A percentile compares a stretch with the other conserved stretches of the same genome.
Evolutionary conservation across 2,113 vertebrate species (phyloP).

Genomic region (Erythrocercus mccallii): DNA sequence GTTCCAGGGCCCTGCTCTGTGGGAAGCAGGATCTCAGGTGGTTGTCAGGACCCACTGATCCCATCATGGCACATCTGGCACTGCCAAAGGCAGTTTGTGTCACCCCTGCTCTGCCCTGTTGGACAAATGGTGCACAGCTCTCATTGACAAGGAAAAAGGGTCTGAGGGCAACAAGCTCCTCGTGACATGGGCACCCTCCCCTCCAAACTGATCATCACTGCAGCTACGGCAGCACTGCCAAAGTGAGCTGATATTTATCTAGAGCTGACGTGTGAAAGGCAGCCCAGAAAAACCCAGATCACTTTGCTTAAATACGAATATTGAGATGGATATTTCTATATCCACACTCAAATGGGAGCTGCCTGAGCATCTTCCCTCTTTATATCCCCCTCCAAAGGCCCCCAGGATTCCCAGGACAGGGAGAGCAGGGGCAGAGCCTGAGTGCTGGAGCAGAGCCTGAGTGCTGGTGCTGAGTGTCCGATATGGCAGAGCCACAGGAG

Average conservation of each 20-base stretch:
- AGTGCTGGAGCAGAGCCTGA: no score
- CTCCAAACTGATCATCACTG: no score
- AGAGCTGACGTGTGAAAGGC: not conserved
- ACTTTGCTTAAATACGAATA: not conserved
- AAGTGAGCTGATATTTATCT: rapidly evolving
- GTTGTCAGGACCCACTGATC: not conserved
- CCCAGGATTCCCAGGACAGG: not conserved
- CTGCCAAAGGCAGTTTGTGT: not conserved
- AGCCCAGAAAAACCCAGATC: not conserved
- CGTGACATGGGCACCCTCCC: not conserved
- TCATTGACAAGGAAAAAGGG: no score
- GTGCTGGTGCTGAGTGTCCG: no score
- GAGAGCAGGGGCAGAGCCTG: no score
- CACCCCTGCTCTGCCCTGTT: not conserved
- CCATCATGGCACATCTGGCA: not conserved
- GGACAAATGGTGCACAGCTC: not conserved
- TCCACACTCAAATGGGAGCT: not conserved
- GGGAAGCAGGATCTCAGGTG: not conserved
- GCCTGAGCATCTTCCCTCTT: not conserved
- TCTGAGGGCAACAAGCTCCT: not conserved
- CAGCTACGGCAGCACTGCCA: not conserved
- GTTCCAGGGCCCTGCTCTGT: not conserved
- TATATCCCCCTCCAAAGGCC: not conserved
- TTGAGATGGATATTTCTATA: not conserved
- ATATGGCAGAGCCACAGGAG: no score